Evolutionary conservation across 2,888 invertebrate genomes (phyloP).

Genomic region (Morinoia aosen): DNA sequence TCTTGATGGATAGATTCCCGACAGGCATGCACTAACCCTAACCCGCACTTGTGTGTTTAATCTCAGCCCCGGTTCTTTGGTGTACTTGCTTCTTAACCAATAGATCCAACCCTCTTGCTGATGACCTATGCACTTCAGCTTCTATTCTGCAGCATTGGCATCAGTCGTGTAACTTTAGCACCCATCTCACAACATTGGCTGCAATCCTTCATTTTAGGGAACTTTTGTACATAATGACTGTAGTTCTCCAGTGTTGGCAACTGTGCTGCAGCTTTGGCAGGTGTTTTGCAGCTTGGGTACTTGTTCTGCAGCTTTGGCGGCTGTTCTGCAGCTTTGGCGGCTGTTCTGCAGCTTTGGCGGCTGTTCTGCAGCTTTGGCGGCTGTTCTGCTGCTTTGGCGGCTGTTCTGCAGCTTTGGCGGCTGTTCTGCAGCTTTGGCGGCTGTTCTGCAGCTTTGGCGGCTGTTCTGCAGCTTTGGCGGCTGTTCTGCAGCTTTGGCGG

Average conservation of each 20-base stretch:
- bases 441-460: neutral
- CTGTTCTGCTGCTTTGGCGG: neutral
- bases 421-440: neutral
- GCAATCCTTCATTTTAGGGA: neutral
- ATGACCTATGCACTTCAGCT: neutral
- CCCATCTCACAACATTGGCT: neutral
- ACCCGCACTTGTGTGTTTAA: neutral
- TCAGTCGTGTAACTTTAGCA: neutral
- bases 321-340: neutral
- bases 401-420: neutral
- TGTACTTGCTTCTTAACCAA: neutral
- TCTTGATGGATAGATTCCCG: neutral
- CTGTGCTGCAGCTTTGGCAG: neutral
- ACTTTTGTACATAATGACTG: no score
- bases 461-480: neutral
- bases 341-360: neutral
- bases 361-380: neutral
- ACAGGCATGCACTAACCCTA: conserved; percentile 10
- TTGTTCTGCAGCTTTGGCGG: neutral
- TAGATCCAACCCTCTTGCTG: neutral
- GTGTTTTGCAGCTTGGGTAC: neutral
- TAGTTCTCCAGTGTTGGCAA: neutral
- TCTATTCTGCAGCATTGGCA: neutral
- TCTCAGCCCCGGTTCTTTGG: neutral
- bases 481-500: neutral